phyloP scores from a whole-genome alignment of 2,797 vertebrate genomes.

The Zenarchopterus dispar region DNA sequence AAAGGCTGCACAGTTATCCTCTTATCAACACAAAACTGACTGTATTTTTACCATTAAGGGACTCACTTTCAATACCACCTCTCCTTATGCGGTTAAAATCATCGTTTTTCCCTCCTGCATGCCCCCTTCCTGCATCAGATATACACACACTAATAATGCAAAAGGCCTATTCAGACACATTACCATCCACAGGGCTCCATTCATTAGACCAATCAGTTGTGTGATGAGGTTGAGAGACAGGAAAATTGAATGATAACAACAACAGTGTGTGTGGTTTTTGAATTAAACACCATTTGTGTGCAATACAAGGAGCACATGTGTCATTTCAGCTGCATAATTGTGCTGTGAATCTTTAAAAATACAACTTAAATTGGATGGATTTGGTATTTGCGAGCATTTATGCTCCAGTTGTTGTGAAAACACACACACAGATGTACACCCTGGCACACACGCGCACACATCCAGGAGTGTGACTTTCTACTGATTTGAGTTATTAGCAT shows the following conservation, averaged over 20 bases:
- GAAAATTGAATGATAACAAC: slow-evolving; percentile 44
- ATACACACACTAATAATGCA: slow-evolving; percentile 40
- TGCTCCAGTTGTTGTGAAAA: slow-evolving; percentile 19
- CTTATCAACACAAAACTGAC: no score
- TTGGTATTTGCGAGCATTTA: slow-evolving; percentile 41
- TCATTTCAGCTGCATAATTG: slow-evolving; percentile 50
- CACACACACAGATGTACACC: background rate
- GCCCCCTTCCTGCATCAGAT: background rate
- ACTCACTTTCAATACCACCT: background rate
- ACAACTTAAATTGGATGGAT: slow-evolving; percentile 60
- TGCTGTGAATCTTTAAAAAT: slow-evolving; percentile 60
- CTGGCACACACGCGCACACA: background rate
- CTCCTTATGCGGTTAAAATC: no score
- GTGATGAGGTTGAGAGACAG: slow-evolving; percentile 47
- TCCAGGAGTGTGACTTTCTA: slow-evolving; percentile 60
- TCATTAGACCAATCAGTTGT: slow-evolving; percentile 78
- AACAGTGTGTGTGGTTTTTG: slow-evolving; percentile 5
- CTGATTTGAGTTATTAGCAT: slow-evolving; percentile 74
- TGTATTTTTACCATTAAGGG: no score
- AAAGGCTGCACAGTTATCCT: no score
- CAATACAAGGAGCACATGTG: slow-evolving; percentile 55
- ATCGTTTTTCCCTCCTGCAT: slow-evolving; percentile 3
- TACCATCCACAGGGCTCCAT: slow-evolving; percentile 67
- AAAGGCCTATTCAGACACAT: slow-evolving; percentile 71
- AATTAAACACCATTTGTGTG: background rate